These are phyloP conservation scores for Drosophila multiciliata DNA, from an alignment of 2,888 invertebrate genomes.

Conservation along the genomic window DNA sequence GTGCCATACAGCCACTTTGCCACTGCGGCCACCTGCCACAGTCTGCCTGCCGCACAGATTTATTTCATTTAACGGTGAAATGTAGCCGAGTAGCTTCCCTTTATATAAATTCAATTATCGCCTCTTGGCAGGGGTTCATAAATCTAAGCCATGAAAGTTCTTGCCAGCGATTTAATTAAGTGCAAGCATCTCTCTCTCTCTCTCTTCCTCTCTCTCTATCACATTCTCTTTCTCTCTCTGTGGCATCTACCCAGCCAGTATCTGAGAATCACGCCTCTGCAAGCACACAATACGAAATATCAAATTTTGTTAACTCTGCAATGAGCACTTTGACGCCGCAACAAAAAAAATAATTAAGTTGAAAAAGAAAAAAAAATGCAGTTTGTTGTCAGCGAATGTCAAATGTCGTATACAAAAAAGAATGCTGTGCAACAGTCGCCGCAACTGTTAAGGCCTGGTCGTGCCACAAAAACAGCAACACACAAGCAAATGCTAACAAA, in stretches of 20 bases:
- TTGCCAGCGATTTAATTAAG: slow-evolving; percentile 67
- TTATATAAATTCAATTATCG: slow-evolving; percentile 79
- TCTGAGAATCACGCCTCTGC: slow-evolving; percentile 42
- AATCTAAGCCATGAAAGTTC: slow-evolving; percentile 55
- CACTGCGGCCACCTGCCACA: slow-evolving; percentile 14
- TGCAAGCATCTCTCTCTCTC: slow-evolving; percentile 21
- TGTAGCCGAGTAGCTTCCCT: slow-evolving; percentile 32
- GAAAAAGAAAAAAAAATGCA: slow-evolving; percentile 17
- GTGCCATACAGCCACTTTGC: slow-evolving; percentile 56
- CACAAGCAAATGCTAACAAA: slow-evolving; percentile 73
- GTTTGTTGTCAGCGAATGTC: slow-evolving; percentile 47
- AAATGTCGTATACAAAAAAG: slow-evolving; percentile 21
- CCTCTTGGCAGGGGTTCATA: slow-evolving; percentile 70
- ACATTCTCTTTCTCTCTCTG: neutral
- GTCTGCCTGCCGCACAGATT: slow-evolving; percentile 58
- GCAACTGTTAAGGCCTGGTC: slow-evolving; percentile 47
- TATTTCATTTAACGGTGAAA: slow-evolving; percentile 66
- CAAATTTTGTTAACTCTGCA: slow-evolving; percentile 57
- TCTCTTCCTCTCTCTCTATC: neutral
- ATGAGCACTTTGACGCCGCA: slow-evolving; percentile 49
- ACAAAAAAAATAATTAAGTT: neutral
- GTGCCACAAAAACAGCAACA: slow-evolving; percentile 49
- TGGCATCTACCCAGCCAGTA: slow-evolving; percentile 19
- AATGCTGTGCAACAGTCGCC: slow-evolving; percentile 34
- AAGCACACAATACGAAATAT: slow-evolving; percentile 48